A percentile compares a stretch with the other conserved stretches of the same genome.
phyloP scores from a whole-genome alignment of 2,797 vertebrate species.

The Sitta carolinensis region DNA sequence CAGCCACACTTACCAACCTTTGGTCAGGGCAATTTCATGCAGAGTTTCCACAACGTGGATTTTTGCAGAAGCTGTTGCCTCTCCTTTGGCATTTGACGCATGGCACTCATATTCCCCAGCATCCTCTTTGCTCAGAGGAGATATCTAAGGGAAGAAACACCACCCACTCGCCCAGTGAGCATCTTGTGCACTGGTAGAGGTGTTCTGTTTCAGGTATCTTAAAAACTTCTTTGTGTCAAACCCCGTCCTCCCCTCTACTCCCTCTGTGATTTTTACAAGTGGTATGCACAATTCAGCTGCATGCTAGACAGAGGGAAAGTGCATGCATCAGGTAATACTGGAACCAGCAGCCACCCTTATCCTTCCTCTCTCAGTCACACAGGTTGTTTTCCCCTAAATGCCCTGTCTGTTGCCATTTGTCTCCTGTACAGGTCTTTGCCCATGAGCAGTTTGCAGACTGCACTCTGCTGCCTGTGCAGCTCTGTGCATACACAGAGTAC shows the following conservation, averaged over 20 bases:
- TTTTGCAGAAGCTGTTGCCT: slow-evolving; percentile 83
- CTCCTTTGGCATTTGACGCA: slow-evolving; percentile 84
- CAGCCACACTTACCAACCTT: slow-evolving; percentile 71
- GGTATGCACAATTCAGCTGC: background rate
- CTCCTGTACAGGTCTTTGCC: background rate
- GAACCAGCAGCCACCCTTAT: background rate
- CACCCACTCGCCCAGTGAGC: background rate
- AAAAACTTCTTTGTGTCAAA: background rate
- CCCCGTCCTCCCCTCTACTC: background rate
- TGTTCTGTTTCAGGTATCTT: background rate
- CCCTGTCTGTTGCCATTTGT: background rate
- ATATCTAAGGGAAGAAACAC: slow-evolving; percentile 79
- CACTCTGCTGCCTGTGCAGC: background rate
- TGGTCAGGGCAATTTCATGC: slow-evolving; percentile 80
- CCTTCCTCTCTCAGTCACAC: background rate
- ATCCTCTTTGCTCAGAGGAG: slow-evolving; percentile 86
- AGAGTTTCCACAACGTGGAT: slow-evolving; percentile 85
- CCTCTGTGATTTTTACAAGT: background rate
- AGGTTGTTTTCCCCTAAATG: background rate
- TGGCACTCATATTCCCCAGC: slow-evolving; percentile 90
- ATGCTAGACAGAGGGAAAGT: background rate
- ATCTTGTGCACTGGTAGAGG: background rate
- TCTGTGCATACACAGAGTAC: slow-evolving; percentile 8
- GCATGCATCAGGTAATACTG: background rate
- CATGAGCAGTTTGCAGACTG: background rate